Base-by-base conservation (phyloP, 2,888 invertebrate species). In the Heliconius erato region DNA sequence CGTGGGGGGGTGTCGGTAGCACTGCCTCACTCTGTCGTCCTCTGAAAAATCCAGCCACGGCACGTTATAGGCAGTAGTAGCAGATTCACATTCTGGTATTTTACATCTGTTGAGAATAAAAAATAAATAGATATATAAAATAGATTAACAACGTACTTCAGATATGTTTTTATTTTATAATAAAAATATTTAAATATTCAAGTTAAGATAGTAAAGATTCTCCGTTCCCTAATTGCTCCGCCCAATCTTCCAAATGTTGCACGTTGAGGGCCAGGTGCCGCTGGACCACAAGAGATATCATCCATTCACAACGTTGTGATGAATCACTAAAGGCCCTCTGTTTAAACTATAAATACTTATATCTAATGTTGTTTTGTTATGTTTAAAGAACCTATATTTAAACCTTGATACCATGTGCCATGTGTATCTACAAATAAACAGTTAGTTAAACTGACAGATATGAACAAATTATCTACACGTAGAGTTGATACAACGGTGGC, bases 31-130 rank as follows among this genome's bases (percentile, higher is more conserved):
- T 23, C 65, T 40, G 28, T 78, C 78, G 28, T 67, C 76, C 19
- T 63, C 76, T 1, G 89, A 86, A 2, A 23, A 4, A 83, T 90
- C 88, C 83, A 91, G 78, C 94, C 94, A 93, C 0, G 91, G 86
- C 0, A 87, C 87, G 0, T 81, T 11, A 86, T 91, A 93, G 0
- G 84, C 81, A 0, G 87, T 85, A 86, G 0, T 84, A n/a, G 3
- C 84, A 74, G 59, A 77, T 23, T 93, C 93, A 83, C 95, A 94
- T 0, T 85, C 84, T 0, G 93, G 91, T 28, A 93, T 88, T 81
- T 89, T 90, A 84, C 95, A 95, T 82, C 95, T 95, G 88, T 6
- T 65, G 26, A 54, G 6, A 19, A 23, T 1, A 49, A 65, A 28
- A 19, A 32, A 28, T 7, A 16, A 67, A 67, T 67, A 28, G 16